A percentile compares a stretch with the other conserved stretches of the same genome.
Conservation (phyloP, 2,888 invertebrate genomes). For the Tenthredo distinguenda region DNA sequence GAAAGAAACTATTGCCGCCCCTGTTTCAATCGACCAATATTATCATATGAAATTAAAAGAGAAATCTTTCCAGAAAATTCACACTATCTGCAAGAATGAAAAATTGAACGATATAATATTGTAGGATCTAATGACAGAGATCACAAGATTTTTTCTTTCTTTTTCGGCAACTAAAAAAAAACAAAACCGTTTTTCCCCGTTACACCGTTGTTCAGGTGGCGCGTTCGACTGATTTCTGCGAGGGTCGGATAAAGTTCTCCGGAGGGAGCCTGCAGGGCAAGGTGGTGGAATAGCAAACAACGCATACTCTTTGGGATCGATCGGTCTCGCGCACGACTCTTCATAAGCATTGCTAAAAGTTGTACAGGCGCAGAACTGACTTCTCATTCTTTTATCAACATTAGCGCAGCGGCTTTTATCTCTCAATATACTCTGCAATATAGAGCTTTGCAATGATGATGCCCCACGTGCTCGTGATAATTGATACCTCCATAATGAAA, state of each 20-base stretch:
- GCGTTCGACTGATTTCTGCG: constrained; percentile 32
- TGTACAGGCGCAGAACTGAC: constrained; percentile 40
- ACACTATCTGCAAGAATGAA: not conserved
- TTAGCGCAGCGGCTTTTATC: not conserved
- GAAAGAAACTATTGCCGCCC: not conserved
- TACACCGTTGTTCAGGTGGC: constrained; percentile 22
- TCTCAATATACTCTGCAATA: not conserved
- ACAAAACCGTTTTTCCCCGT: not conserved
- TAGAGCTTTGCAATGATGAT: not conserved
- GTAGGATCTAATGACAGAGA: not conserved
- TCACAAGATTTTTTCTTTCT: not conserved
- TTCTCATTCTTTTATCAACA: constrained; percentile 4
- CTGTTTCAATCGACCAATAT: not conserved
- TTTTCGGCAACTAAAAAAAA: not conserved
- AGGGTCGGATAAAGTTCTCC: not conserved
- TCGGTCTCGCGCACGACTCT: constrained; percentile 41
- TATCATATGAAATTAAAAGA: not conserved
- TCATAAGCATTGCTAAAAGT: constrained; percentile 12
- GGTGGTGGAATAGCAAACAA: constrained; percentile 35
- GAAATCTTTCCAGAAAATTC: not conserved
- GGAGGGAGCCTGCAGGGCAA: constrained; percentile 12
- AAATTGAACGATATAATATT: not conserved
- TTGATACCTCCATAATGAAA: not conserved
- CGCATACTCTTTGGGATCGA: constrained; percentile 48
- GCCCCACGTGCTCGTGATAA: not conserved